Evolutionary conservation across 1,140 invertebrate species (phyloP), one percentile per base, ranked within the genome.

Genomic region (Tetragnatha versicolor): DNA sequence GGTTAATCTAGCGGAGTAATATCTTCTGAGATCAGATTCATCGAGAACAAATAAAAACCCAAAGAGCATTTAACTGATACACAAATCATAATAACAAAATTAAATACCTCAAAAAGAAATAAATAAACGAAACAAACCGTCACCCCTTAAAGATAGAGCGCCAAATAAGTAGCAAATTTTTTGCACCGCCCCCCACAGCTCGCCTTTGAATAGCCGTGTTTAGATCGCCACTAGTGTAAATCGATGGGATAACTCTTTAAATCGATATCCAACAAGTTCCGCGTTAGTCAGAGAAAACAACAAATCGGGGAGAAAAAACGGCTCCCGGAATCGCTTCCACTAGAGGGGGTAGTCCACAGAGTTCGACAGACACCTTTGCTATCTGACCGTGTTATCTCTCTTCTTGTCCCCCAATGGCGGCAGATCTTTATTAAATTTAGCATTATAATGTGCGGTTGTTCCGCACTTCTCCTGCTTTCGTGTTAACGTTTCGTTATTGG

Each of bases 351-450:
- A 61, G 45, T 53, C 22, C 37, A 47, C 70, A 61, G 47, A 39
- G 35, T 45, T 37, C 2, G 51, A 55, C n/a, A 72, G 29, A 45
- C 29, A 39, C 68, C 69, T 72, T 72, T 58, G 10, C 35, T 73
- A 73, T 61, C 55, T 73, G n/a, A 49, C n/a, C 33, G 20, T 25
- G 42, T 61, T 61, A 73, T 73, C 55, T 61, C 31, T n/a, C 27
- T 37, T 6, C 27, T n/a, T 39, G 29, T 10, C 31, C 29, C 27
- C 47, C 29, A 9, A n/a, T 49, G 39, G 55, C 49, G 39, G 39
- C n/a, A 47, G 29, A 73, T 58, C 55, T 72, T 61, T 73, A 73
- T 73, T 61, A 73, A 61, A 73, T 73, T 73, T 47, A 61, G 55
- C 37, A 35, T 53, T 22, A 66, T 35, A 61, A 61, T 73, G 37